Evolutionary conservation across 2,797 vertebrate species (phyloP).

Genomic region (Enteromius viviparus): DNA sequence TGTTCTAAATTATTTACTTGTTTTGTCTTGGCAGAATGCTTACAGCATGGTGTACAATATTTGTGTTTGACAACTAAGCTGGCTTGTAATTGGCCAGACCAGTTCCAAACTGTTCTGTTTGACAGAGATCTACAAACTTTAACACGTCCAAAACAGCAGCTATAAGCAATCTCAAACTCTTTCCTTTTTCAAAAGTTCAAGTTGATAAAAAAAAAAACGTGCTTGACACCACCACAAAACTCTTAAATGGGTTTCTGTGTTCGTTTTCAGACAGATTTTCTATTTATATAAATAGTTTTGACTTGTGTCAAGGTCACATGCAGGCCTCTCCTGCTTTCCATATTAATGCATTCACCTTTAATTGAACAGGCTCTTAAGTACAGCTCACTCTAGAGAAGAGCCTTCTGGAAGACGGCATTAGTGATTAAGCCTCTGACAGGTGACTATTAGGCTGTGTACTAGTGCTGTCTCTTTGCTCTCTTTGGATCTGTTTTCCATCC

Average conservation of each 20-base stretch:
- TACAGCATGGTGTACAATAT: neutral
- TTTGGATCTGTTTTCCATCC: constrained; percentile 33
- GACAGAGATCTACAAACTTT: neutral
- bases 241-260: constrained; percentile 65
- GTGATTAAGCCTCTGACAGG: constrained; percentile 28
- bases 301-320: constrained; percentile 62
- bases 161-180: neutral
- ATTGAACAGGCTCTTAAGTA: constrained; percentile 29
- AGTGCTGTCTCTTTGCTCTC: constrained; percentile 21
- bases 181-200: neutral
- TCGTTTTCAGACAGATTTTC: constrained; percentile 34
- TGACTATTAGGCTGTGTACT: constrained; percentile 29
- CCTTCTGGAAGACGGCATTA: constrained; percentile 4
- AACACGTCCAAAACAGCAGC: neutral
- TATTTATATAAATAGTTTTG: constrained; percentile 16
- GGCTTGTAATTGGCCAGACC: constrained; percentile 15
- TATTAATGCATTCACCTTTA: constrained; percentile 55
- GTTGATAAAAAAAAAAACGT: neutral
- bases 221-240: neutral
- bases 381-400: constrained; percentile 22
- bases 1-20: constrained; percentile 2
- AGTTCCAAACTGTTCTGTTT: constrained; percentile 5
- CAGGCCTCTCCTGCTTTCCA: constrained; percentile 41
- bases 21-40: neutral
- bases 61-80: constrained; percentile 14